Evolutionary conservation across 2,797 vertebrate genomes (phyloP), one percentile per base, ranked within the genome.

Genomic region (Diglossa cyanea): DNA sequence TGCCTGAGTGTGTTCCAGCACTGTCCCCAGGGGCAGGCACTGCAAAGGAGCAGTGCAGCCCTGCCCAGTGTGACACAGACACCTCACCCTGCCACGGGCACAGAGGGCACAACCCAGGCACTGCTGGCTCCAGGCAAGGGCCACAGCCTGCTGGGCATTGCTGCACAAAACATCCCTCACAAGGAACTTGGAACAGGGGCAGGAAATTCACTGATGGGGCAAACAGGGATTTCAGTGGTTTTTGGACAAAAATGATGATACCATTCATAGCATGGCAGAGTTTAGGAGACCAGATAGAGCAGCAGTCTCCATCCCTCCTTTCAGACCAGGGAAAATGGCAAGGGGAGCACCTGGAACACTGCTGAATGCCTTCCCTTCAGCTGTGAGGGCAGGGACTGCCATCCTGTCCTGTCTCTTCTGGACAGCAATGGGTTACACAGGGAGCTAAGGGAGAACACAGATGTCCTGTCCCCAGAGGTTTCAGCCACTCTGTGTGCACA

Each of bases 211-310:
- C 1, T 33, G 25, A 5, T 39, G 26, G 17, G 26, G 40, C 23
- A 60, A 76, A 30, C 4, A 10, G 0, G 0, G 18, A 39, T 51
- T 90, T 70, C 8, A 8, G 26, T 44, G 71, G 13, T 4, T n/a
- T 50, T 58, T 45, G 47, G 37, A 48, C 39, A 73, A 55, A 68
- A 91, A 62, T 47, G 13, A 23, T 11, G 53, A 28, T 11, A 30
- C 19, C 11, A 3, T 19, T 47, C 18, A 1, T 5, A 42, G 20
- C 28, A 19, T 5, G 12, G 18, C 33, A 66, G 67, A 42, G 31
- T 66, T 63, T 37, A 53, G 55, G 67, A 60, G 5, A 33, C 8
- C 40, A 31, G 54, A n/a, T 6, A 31, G 84, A 65, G 39, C 0
- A 1, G 13, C 19, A 35, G 21, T 45, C 33, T 37, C 40, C 30